Base-by-base conservation (phyloP, 1,140 invertebrate species). In the Drosophila subobscura region DNA sequence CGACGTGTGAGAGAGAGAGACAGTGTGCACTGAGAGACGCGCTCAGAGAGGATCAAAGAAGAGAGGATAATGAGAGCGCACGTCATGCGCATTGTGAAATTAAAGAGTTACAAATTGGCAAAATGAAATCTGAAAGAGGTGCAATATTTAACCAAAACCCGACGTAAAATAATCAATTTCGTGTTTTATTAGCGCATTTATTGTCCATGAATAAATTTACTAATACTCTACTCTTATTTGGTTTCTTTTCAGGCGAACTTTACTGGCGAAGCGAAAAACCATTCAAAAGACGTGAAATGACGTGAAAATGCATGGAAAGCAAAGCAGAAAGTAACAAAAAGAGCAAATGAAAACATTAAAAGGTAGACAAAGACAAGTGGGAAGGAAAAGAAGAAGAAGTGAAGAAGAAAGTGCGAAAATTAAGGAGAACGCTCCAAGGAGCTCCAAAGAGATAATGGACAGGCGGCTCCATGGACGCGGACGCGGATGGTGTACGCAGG, bases 301-400 rank as follows among this genome's bases (percentile, higher is more conserved):
- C 33, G 76, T 46, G 29, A 51, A 59, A 47, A 50, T 70, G 53
- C 49, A 40, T 16, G 40, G 40, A 47, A 46, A 59, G 42, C 58
- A 42, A 68, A 70, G 20, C 44, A 60, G 20, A 58, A 61, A 44
- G 44, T 56, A 54, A 55, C 58, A 45, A 60, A 72, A 72, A 67
- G 25, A 57, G 40, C 55, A 52, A 47, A 74, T 58, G 49, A 71
- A 53, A 77, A 72, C 54, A 45, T 46, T 78, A 10, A 27, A 25
- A 70, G 55, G 45, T 51, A 42, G 51, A 51, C 10, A 14, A 25
- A 44, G 6, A 12, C 29, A 37, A 37, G 12, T 8, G 33, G 10
- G 33, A 33, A 33, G 22, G 23, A 45, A 41, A 6, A 22, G 4
- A 45, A 6, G 45, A 58, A 7, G 12, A 23, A 50, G 41, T 41